Evolutionary conservation across 92 coral and sea anemone genomes (phyloP).

Genomic region (Epizoanthus ramosus): DNA sequence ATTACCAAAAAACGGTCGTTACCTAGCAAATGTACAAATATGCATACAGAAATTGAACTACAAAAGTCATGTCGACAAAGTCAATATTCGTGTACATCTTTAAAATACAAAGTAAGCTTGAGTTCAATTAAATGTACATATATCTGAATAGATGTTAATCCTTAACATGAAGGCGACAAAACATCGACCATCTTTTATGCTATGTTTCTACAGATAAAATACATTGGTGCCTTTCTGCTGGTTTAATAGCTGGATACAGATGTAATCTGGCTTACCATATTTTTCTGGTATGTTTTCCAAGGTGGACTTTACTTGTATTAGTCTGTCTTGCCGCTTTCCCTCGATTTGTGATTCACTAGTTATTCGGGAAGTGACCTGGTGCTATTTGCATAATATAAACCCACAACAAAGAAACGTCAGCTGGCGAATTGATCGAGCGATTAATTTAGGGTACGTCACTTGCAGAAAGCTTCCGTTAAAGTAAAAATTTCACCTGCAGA

Average conservation of each 20-base stretch:
- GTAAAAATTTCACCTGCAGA: neutral
- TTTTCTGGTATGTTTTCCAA: neutral
- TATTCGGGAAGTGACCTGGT: neutral
- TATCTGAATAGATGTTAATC: no score
- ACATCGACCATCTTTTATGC: neutral
- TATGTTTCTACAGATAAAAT: neutral
- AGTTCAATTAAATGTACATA: constrained; percentile 5
- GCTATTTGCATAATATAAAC: constrained; percentile 13
- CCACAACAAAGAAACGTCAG: constrained; percentile 1
- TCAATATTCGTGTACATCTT: neutral
- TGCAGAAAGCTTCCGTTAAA: neutral
- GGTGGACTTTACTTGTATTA: neutral
- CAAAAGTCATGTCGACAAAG: neutral
- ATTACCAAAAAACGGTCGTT: neutral
- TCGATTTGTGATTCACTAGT: neutral
- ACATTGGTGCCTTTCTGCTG: neutral
- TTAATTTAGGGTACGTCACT: neutral
- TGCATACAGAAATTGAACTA: neutral
- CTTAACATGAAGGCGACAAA: no score
- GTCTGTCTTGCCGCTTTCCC: neutral
- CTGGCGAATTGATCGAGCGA: constrained; percentile 2
- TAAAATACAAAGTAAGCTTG: neutral
- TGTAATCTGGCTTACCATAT: neutral
- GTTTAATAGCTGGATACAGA: neutral
- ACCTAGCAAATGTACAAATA: neutral